Evolutionary conservation across 2,797 vertebrate genomes (phyloP).

Genomic region (Pangasius djambal): DNA sequence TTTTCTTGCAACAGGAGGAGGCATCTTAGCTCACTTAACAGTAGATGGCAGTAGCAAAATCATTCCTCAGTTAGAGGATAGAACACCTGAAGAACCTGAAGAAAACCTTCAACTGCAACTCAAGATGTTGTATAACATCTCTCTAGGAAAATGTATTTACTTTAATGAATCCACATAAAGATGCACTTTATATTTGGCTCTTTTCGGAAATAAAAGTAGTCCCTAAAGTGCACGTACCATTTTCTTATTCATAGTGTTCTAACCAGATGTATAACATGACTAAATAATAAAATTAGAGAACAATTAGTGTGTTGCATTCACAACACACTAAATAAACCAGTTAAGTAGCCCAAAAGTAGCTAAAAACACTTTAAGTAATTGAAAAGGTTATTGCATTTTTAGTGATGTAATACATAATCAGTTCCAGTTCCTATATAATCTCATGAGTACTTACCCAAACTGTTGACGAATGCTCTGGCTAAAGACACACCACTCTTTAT

Average conservation of each 20-base stretch:
- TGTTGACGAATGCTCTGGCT: slow-evolving; percentile 89
- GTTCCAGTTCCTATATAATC: not conserved
- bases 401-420: too few relatives aligned
- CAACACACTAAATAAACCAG: not conserved
- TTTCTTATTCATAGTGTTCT: not conserved
- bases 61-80: not conserved
- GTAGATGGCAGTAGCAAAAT: not conserved
- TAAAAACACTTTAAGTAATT: not conserved
- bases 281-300: not conserved
- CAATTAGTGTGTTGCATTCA: not conserved
- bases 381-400: not conserved
- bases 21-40: not conserved
- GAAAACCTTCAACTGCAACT: not conserved
- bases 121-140: not conserved
- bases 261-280: not conserved
- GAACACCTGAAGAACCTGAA: not conserved
- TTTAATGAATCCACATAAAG: not conserved
- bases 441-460: slow-evolving; percentile 60
- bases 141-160: not conserved
- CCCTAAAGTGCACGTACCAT: not conserved
- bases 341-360: not conserved
- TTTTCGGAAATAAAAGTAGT: not conserved
- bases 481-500: slow-evolving; percentile 97
- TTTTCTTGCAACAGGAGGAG: not conserved
- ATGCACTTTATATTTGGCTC: not conserved